Conservation (phyloP, 2,888 invertebrate genomes). For the Rhingia rostrata region DNA sequence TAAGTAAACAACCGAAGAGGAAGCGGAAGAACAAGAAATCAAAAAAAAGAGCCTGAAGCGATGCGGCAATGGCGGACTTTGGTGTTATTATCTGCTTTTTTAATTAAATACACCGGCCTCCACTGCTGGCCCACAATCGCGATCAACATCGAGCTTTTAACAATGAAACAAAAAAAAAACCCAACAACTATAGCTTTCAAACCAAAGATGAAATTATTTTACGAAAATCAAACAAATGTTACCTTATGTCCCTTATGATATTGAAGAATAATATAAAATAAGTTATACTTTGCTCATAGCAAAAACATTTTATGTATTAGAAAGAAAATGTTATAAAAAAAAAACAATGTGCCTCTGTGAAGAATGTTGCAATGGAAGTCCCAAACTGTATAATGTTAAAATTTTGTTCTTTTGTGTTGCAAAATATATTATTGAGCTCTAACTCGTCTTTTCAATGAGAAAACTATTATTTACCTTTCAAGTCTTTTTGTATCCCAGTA, state of each 20-base stretch:
- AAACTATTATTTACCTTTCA: not conserved
- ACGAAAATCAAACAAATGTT: constrained; percentile 60
- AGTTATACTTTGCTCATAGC: constrained; percentile 40
- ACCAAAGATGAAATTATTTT: constrained; percentile 35
- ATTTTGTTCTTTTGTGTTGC: not conserved
- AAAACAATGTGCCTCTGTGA: constrained; percentile 61
- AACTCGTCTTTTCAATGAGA: not conserved
- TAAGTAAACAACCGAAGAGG: not conserved
- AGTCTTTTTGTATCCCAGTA: no score
- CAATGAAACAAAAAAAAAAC: constrained; percentile 11
- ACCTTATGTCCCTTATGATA: constrained; percentile 54
- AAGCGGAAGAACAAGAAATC: not conserved
- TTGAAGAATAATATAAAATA: constrained; percentile 21
- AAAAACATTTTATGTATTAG: constrained; percentile 26
- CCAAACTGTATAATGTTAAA: constrained; percentile 27
- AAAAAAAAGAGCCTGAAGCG: constrained; percentile 9
- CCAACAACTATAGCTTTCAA: constrained; percentile 27
- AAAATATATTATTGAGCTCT: not conserved
- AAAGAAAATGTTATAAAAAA: constrained; percentile 28
- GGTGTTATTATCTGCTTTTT: constrained; percentile 57
- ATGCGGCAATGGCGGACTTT: constrained; percentile 47
- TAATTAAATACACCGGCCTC: constrained; percentile 38
- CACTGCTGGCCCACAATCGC: constrained; percentile 5
- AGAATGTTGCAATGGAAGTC: constrained; percentile 52
- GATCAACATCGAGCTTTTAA: constrained; percentile 1